Evolutionary conservation across 2,888 invertebrate genomes (phyloP), one percentile per base, ranked within the genome.

Genomic region (Nasonovia ribisnigri): DNA sequence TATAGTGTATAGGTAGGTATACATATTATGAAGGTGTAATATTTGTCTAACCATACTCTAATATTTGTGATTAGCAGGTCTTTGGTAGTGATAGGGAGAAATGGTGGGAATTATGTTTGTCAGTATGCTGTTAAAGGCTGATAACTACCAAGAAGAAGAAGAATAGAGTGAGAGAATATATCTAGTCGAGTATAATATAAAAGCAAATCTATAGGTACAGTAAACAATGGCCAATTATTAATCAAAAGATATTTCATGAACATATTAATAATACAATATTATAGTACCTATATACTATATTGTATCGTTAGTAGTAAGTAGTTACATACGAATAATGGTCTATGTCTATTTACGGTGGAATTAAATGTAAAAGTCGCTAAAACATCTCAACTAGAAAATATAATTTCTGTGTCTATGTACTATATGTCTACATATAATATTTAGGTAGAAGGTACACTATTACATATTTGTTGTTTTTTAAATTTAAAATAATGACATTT

Each of bases 71-170:
- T 16, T 77, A 20, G 77, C 20, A 5, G 36, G 3, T 1, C 36
- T 42, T 77, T 36, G 5, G 4, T n/a, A 77, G 36, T 20, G 77
- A 77, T 77, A 20, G 77, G 16, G 36, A 77, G n/a, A 77, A 4
- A 77, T 77, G 4, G 36, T 24, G 16, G n/a, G 5, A 13, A 91
- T n/a, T 46, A 91, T 91, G 46, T 57, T 36, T n/a, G 77, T 67
- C 77, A 77, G 77, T 77, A 77, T 77, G 36, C 4, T 77, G 36
- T 77, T 20, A 36, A 36, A 77, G 77, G 29, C 16, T 26, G 43
- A 93, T 42, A 93, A 36, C 54, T 77, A 77, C 36, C 20, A n/a
- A n/a, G n/a, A n/a, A n/a, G n/a, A 36, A 36, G 77, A 42, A 93
- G 20, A 93, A 60, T 29, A 60, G 60, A 60, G 11, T 29, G 29